Base-by-base conservation (phyloP, 1,140 invertebrate species). In the Metopolophium dirhodum region DNA sequence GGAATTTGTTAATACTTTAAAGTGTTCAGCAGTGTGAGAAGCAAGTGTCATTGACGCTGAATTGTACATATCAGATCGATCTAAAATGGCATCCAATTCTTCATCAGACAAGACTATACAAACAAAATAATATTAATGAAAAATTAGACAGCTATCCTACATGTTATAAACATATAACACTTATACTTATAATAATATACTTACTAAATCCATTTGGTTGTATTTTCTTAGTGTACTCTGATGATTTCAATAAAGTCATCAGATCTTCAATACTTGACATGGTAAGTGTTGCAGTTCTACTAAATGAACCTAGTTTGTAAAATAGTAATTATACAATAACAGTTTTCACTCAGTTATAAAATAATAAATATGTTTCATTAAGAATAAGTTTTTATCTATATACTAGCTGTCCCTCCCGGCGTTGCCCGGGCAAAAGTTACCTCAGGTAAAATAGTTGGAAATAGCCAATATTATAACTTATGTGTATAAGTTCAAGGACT, bases 1-100 rank as follows among this genome's bases (percentile, higher is more conserved):
- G 9, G 45, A 77, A 9, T 68, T 41, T 23, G 14, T 41, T 30
- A 93, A 30, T 30, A 86, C 82, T 93, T 93, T 93, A 26, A 86
- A 93, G 26, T 93, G 91, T 26, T 54, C 35, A 57, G 82, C 82
- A 54, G 91, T n/a, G 4, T 85, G 37, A 37, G 82, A 30, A 37
- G 49, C 30, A 93, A 26, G 83, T 85, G 22, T 37, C 1, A 8
- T 51, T n/a, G 77, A 2, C 4, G 23, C 22, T 57, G 82, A 83
- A 37, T 83, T n/a, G 14, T 93, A 47, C 88, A 97, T 94, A 94
- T 96, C 96, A 94, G 95, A 96, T 94, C 97, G 95, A 94, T 97
- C 96, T 54, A 97, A 94, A 7, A 97, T 83, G 92, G 95, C 94
- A 54, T 96, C 95, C 51, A 97, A 94, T 94, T 97, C 96, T 86